phyloP scores from a whole-genome alignment of 2,113 vertebrate genomes.

The Spizaetus ornatus region DNA sequence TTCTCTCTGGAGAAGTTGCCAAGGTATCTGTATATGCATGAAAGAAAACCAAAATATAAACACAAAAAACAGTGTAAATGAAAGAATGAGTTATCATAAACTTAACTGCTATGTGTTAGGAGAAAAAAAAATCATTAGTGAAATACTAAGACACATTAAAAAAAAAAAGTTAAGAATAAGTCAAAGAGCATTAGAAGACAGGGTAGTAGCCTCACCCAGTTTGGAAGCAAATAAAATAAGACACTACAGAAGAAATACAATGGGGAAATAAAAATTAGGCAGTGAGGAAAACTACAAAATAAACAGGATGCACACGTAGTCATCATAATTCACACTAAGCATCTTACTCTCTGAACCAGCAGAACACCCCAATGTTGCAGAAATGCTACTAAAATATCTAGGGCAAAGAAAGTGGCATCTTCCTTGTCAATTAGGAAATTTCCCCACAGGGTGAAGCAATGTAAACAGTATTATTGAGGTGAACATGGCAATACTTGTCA shows the following conservation, averaged over 20 bases:
- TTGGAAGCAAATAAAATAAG: neutral
- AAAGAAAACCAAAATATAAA: constrained; percentile 15
- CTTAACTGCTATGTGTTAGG: neutral
- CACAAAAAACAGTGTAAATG: neutral
- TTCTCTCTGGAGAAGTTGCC: neutral
- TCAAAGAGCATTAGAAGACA: neutral
- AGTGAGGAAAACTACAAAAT: neutral
- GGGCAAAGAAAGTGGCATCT: neutral
- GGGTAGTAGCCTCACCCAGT: neutral
- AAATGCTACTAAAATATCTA: neutral
- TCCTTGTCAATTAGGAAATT: neutral
- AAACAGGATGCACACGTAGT: neutral
- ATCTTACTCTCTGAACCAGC: neutral
- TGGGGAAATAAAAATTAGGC: neutral
- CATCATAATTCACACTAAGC: neutral
- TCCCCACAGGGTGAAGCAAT: neutral
- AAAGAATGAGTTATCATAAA: neutral
- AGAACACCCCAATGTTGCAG: neutral
- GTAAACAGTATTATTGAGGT: neutral
- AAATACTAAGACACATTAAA: neutral
- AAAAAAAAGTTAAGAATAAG: neutral
- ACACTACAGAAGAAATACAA: neutral
- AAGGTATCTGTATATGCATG: neutral
- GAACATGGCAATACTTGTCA: neutral
- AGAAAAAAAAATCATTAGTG: neutral